These are phyloP conservation scores for Drosophila lutescens DNA, from an alignment of 2,888 invertebrate species.

Conservation along the genomic window DNA sequence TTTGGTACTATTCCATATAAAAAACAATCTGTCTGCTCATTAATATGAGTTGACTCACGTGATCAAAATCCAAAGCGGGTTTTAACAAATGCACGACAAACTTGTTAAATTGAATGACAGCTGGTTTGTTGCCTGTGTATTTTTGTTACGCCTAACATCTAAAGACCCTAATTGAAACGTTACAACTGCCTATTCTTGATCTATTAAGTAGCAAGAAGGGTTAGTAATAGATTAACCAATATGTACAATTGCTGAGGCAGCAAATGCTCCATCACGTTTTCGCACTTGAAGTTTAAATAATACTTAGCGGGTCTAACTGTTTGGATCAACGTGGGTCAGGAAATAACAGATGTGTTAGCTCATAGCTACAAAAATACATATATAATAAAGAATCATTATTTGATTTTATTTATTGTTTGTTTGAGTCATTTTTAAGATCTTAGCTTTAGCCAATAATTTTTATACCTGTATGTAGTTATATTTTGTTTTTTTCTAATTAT, in stretches of 20 bases:
- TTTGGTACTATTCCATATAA: constrained; percentile 31
- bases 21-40: constrained; percentile 32
- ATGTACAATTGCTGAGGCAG: constrained; percentile 8
- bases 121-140: constrained; percentile 1
- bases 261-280: constrained; percentile 9
- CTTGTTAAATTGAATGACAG: constrained; percentile 18
- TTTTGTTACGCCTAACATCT: not conserved
- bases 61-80: constrained; percentile 42
- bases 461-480: not conserved
- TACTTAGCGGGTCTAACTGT: not conserved
- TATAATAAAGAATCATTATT: not conserved
- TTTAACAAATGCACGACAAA: constrained; percentile 30
- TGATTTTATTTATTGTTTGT: not conserved
- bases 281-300: constrained; percentile 10
- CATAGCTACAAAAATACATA: not conserved
- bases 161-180: constrained; percentile 24
- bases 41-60: constrained; percentile 42
- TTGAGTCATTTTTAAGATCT: not conserved
- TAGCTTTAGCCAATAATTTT: too few relatives aligned
- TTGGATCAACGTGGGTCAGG: not conserved
- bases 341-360: not conserved
- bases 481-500: not conserved
- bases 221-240: constrained; percentile 23
- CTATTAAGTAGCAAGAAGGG: constrained; percentile 15
- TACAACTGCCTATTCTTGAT: not conserved